A percentile compares a stretch with the other conserved stretches of the same genome.
Evolutionary conservation across 2,113 vertebrate species (phyloP).

Genomic region (Rostratula benghalensis): DNA sequence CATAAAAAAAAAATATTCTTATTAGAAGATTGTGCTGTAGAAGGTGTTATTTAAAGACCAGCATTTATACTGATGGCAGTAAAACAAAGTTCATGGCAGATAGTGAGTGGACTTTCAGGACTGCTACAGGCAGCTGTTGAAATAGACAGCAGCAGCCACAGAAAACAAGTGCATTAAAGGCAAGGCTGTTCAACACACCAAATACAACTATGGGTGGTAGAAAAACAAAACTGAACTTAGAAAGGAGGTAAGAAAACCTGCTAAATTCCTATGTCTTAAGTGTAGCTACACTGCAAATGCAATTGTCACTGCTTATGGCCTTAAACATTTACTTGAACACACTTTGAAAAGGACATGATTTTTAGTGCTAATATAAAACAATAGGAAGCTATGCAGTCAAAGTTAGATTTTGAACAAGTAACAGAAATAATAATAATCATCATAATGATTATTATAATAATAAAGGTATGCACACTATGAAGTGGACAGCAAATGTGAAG

Average conservation of each 20-base stretch:
- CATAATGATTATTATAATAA: too few species aligned
- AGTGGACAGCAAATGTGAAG: background rate
- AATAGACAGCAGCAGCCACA: background rate
- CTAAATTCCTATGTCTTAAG: background rate
- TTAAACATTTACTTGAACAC: background rate
- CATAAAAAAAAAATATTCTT: background rate
- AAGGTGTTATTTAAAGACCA: background rate
- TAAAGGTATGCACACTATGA: background rate
- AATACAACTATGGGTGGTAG: background rate
- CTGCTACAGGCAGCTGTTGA: background rate
- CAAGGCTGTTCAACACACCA: background rate
- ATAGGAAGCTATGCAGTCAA: background rate
- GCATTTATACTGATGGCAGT: background rate
- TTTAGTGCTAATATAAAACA: background rate
- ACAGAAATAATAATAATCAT: background rate
- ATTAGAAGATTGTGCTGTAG: background rate
- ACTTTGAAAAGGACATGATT: background rate
- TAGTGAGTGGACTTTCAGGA: background rate
- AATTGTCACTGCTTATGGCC: background rate
- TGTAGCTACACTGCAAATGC: background rate
- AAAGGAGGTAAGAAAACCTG: background rate
- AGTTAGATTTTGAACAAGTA: background rate
- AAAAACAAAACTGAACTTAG: background rate
- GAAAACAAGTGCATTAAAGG: background rate
- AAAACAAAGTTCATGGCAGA: background rate